Conservation (phyloP, 2,797 vertebrate species). For the Gambelia wislizenii region DNA sequence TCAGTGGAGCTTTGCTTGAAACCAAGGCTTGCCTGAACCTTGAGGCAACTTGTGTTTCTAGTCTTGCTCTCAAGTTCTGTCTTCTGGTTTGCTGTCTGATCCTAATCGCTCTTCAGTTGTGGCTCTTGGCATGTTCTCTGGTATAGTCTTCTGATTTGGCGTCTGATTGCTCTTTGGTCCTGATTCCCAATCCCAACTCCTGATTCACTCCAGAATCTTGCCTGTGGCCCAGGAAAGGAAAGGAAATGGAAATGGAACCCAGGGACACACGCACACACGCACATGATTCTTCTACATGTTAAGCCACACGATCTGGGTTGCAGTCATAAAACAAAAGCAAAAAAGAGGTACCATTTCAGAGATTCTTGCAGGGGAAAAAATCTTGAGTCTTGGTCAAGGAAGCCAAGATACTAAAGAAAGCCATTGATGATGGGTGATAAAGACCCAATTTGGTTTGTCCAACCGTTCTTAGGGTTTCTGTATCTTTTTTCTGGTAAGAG, state of each 20-base stretch:
- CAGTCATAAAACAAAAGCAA: neutral
- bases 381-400: neutral
- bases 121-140: neutral
- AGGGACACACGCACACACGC: neutral
- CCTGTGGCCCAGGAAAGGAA: too few species aligned
- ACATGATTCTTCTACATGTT: neutral
- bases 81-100: neutral
- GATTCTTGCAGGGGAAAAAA: neutral
- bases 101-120: too few species aligned
- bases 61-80: neutral
- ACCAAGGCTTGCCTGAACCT: neutral
- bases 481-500: neutral
- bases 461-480: neutral
- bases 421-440: neutral
- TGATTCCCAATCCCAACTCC: neutral
- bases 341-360: neutral
- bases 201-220: neutral
- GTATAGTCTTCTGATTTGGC: neutral
- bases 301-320: too few species aligned
- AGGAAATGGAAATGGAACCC: neutral
- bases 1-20: neutral
- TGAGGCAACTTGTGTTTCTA: neutral
- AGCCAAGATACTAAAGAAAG: neutral
- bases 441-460: neutral
- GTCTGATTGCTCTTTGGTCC: neutral